phyloP scores from a whole-genome alignment of 2,888 invertebrate genomes.

The Strigamia maritima region DNA sequence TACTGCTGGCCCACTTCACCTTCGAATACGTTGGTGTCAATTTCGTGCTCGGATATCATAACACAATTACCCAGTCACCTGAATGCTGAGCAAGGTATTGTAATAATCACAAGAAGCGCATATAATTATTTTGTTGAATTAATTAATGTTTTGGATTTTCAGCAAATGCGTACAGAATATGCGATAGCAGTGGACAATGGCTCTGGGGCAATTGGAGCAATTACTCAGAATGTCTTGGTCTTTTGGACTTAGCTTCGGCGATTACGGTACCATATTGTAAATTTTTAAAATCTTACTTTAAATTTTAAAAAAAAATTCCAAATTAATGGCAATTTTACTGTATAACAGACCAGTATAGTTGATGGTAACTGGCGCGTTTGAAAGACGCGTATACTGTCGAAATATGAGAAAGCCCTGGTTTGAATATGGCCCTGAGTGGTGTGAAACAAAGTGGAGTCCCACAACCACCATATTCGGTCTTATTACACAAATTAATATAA shows the following conservation, averaged over 20 bases:
- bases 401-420: no score
- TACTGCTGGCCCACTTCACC: conserved; percentile 45
- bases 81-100: conserved; percentile 28
- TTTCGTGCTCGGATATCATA: conserved; percentile 38
- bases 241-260: not conserved
- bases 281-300: not conserved
- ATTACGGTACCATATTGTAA: not conserved
- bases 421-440: no score
- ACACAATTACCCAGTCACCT: not conserved
- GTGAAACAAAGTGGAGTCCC: no score
- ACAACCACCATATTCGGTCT: no score
- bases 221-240: conserved; percentile 47
- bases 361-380: no score
- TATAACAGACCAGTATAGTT: no score
- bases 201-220: conserved; percentile 49
- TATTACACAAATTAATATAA: no score
- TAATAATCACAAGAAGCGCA: not conserved
- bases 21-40: conserved; percentile 41
- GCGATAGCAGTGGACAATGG: conserved; percentile 47
- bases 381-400: no score
- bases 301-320: not conserved
- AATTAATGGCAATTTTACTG: not conserved
- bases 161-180: conserved; percentile 47
- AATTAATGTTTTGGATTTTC: not conserved
- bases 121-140: no score